Evolutionary conservation across 1,140 invertebrate genomes (phyloP).

Genomic region (Maconellicoccus hirsutus): DNA sequence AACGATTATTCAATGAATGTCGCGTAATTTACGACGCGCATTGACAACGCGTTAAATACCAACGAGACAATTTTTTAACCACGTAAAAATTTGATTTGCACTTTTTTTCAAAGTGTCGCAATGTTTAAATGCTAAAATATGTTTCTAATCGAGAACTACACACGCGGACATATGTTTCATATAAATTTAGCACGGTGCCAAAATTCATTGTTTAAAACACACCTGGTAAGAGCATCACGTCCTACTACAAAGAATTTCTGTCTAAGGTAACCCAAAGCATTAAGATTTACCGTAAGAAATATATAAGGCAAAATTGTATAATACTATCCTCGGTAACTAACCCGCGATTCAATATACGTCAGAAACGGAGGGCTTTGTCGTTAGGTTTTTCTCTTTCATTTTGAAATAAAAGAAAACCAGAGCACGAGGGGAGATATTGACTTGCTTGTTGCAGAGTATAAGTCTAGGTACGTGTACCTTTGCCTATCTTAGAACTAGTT

Average conservation of each 20-base stretch:
- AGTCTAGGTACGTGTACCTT: background rate
- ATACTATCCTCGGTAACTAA: conserved; percentile 11
- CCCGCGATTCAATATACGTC: conserved; percentile 2
- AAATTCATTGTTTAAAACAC: conserved; percentile 12
- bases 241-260: conserved; percentile 13
- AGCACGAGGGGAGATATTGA: conserved; percentile 17
- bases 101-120: background rate
- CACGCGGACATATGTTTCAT: conserved; percentile 15
- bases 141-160: background rate
- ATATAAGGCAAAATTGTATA: background rate
- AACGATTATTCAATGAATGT: no score
- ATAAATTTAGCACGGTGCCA: conserved; percentile 16
- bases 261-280: conserved; percentile 11
- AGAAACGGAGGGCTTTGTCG: conserved; percentile 1
- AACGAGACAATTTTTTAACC: background rate
- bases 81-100: background rate
- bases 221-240: conserved; percentile 18
- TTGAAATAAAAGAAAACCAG: conserved; percentile 22
- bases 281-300: conserved; percentile 19
- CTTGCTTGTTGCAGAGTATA: conserved; percentile 1
- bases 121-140: background rate
- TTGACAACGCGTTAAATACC: background rate
- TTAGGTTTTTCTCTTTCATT: conserved; percentile 17
- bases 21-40: background rate
- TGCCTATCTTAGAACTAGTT: conserved; percentile 15